These are phyloP conservation scores for Microchirus variegatus DNA, from an alignment of 2,797 vertebrate genomes.

Conservation along the genomic window DNA sequence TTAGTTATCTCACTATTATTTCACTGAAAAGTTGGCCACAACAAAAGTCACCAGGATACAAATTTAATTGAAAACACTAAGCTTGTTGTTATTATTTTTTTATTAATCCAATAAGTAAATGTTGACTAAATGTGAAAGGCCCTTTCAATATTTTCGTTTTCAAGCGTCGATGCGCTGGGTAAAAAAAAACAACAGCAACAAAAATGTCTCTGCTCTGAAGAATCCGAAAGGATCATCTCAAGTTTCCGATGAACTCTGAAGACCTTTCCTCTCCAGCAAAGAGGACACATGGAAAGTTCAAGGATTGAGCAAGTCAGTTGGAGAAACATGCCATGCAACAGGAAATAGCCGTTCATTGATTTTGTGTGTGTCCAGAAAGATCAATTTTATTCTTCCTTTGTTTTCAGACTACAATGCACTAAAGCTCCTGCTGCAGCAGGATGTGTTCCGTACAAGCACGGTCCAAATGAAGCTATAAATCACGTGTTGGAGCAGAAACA, in stretches of 20 bases:
- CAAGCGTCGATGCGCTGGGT: conserved; percentile 24
- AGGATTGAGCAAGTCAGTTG: conserved; percentile 80
- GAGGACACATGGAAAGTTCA: conserved; percentile 76
- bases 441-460: conserved; percentile 80
- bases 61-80: conserved; percentile 10
- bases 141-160: conserved; percentile 26
- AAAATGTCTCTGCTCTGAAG: conserved; percentile 32
- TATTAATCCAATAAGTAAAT: conserved; percentile 5
- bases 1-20: too few relatives aligned
- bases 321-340: conserved; percentile 82
- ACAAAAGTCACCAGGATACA: conserved; percentile 6
- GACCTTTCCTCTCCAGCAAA: conserved; percentile 67
- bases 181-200: conserved; percentile 45
- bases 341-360: conserved; percentile 88
- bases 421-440: conserved; percentile 81
- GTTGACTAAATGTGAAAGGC: conserved; percentile 7
- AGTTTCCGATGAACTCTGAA: conserved; percentile 74
- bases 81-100: neutral
- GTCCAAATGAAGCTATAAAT: conserved; percentile 85
- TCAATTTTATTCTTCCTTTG: conserved; percentile 89
- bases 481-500: conserved; percentile 83
- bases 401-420: conserved; percentile 86
- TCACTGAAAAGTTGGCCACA: too few relatives aligned
- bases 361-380: conserved; percentile 86
- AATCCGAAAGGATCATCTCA: conserved; percentile 62